These are phyloP conservation scores for Subanguina moxae DNA, from an alignment of 1,140 invertebrate genomes.

Conservation along the genomic window DNA sequence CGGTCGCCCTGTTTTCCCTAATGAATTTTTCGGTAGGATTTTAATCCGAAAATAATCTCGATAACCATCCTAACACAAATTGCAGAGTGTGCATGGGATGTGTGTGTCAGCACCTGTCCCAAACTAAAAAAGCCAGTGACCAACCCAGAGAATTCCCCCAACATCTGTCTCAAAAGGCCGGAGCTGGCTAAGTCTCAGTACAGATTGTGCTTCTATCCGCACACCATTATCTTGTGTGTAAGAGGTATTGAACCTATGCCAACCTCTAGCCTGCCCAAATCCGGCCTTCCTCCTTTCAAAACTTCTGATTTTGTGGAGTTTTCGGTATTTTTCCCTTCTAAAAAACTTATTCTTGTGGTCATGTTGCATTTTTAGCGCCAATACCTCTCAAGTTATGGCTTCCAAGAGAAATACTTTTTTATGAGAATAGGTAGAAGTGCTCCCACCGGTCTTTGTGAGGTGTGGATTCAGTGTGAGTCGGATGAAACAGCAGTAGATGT, in stretches of 20 bases:
- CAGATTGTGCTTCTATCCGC: constrained; percentile 37
- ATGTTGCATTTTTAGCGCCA: constrained; percentile 9
- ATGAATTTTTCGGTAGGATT: constrained; percentile 32
- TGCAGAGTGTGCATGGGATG: constrained; percentile 30
- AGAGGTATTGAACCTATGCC: constrained; percentile 27
- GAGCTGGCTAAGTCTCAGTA: constrained; percentile 2
- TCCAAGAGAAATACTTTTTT: constrained; percentile 32
- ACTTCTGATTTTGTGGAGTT: constrained; percentile 25
- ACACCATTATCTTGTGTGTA: constrained; percentile 27
- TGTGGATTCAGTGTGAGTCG: constrained; percentile 36
- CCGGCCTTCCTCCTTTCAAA: constrained; percentile 31
- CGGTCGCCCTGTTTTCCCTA: constrained; percentile 29
- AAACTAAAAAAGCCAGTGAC: constrained; percentile 25
- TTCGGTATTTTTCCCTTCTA: not conserved
- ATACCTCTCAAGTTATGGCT: constrained; percentile 24
- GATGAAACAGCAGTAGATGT: constrained; percentile 20
- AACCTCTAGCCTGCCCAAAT: constrained; percentile 24
- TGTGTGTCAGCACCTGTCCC: constrained; percentile 16
- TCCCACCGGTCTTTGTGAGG: constrained; percentile 23
- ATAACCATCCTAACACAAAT: not conserved
- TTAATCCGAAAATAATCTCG: not conserved
- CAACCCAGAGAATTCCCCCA: constrained; percentile 20
- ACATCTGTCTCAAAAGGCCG: constrained; percentile 28
- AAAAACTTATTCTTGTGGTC: not conserved
- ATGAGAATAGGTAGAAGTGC: constrained; percentile 26